Base-by-base conservation (phyloP, 2,797 vertebrate species). In the Rhabdomys pumilio region DNA sequence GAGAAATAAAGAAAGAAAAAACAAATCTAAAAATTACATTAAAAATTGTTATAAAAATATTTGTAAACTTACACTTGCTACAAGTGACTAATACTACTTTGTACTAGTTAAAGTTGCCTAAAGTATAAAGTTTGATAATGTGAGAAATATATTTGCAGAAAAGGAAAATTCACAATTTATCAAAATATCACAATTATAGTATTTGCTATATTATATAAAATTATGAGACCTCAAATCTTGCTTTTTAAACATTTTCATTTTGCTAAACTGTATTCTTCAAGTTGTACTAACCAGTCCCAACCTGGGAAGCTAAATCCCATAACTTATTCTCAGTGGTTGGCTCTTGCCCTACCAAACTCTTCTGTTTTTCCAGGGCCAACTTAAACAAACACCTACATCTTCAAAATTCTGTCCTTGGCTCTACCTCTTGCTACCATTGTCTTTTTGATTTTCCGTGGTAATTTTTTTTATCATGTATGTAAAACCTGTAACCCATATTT, bases 201-300 rank as follows among this genome's bases (percentile, higher is more conserved):
- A 89, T 44, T 69, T 89, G 65, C 53, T 50, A 29, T 79, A 65
- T 76, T 61, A 76, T 38, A 79, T 72, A 97, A 95, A 91, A 69
- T 61, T 31, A 89, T 79, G 63, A 34, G 6, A 53, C 12, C 55
- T 22, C 15, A 80, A 87, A 67, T 63, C 55, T 67, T 85, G 83
- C 29, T 50, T 85, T 95, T 65, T 82, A 63, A 57, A 86, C 20
- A 88, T 95, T 93, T 95, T 73, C 47, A 82, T 85, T 93, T 94
- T 93, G 24, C 83, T 50, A 67, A 9, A 85, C 57, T 14, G 29
- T 20, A 50, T 79, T 61, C 20, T 65, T 55, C 26, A 94, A 80
- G 88, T 53, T 72, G 87, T 65, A 63, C 26, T 77, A 73, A 86
- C 47, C 17, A 95, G 34, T 24, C 34, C 11, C 34, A 34, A 31